Evolutionary conservation across 2,888 invertebrate genomes (phyloP), one percentile per base, ranked within the genome.

Genomic region (Drosophila neotestacea): DNA sequence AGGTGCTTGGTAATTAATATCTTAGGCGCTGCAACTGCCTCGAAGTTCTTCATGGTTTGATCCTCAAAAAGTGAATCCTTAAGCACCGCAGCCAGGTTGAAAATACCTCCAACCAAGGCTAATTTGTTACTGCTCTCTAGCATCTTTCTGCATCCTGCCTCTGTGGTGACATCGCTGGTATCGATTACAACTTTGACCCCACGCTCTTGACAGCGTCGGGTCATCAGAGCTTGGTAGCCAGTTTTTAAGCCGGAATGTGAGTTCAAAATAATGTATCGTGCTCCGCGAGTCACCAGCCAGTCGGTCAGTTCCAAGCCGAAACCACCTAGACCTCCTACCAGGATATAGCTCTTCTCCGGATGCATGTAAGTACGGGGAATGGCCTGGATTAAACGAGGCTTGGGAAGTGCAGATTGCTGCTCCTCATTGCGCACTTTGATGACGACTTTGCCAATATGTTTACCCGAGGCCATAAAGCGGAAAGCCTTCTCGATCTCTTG

Each of bases 391-490:
- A 95, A 93, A 85, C 95, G 95, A 10, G 93, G 75, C 13, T 92
- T 85, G 2, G 95, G 94, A 75, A 93, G 92, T 7, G 93, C 73
- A 0, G 93, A 88, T 50, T 90, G 89, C 16, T 93, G 79, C 91
- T 97, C 97, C 92, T 98, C 98, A 41, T 96, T 95, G 65, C 97
- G 95, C 60, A 99, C 96, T 93, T 98, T 96, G 78, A 99, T 92
- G 47, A 99, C 92, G 56, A 99, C 99, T 94, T 99, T 99, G 81
- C 99, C 99, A 88, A 99, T 98, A 93, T 99, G 99, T 92, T 97
- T 98, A 63, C 99, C 99, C 9, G 97, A 96, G 9, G 98, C 99
- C 98, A 99, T 99, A 93, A 94, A 98, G 77, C 93, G 94, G 94
- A 98, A 99, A 0, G 98, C 98, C 91, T 96, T 96, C 92, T 99